Evolutionary conservation across 2,113 vertebrate species (phyloP), one percentile per base, ranked within the genome.

Genomic region (Lonchura striata): DNA sequence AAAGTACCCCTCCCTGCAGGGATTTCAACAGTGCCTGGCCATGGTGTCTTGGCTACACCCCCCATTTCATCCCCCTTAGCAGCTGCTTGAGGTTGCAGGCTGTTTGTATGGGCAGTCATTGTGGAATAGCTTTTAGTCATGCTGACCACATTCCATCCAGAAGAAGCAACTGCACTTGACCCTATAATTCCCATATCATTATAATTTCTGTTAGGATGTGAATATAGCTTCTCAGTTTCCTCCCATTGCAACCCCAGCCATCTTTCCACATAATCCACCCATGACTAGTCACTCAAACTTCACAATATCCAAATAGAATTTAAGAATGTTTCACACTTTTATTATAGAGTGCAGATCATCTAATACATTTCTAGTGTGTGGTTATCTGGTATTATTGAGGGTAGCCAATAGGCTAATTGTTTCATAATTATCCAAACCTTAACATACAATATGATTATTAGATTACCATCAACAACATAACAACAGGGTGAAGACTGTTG

Each of bases 131-230:
- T 82, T 82, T 76, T 49, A 68, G 35, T 53, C 17, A 21, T 54
- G 47, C n/a, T 75, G 17, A 25, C 25, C 24, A 27, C n/a, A 47
- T 68, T 76, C 70, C 47, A 13, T 68, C 5, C 54, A 27, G 24
- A 41, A 60, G 16, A 25, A 54, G 20, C 25, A 47, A 13, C n/a
- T 89, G n/a, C 11, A 18, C 21, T 75, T 53, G 11, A 53, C 14
- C 24, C 21, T 75, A 1, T 15, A 75, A 75, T 75, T 75, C 16
- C 53, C 0, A 0, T 41, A 47, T 17, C 17, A 9, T 69, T 82
- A 9, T 54, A 41, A 22, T 20, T 61, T 60, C 16, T 75, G 17
- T 41, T 68, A 47, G 20, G 39, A 35, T 75, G n/a, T 53, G 61
- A 68, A 3, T 75, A 20, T 53, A 61, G 30, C 39, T 53, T 41